These are phyloP conservation scores for Chromis chromis DNA, from an alignment of 2,797 vertebrate genomes.

Conservation along the genomic window DNA sequence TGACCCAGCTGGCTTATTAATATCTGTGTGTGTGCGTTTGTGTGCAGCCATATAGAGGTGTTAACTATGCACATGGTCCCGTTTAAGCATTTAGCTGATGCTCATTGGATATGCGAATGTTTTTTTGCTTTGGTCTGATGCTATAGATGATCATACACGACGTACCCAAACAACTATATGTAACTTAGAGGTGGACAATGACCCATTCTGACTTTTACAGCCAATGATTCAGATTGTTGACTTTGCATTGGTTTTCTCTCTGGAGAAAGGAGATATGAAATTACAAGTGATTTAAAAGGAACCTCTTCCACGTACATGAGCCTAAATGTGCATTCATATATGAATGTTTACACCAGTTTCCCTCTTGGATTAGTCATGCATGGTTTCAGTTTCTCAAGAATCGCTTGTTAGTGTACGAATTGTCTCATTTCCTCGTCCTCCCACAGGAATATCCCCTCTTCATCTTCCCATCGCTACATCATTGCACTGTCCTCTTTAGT, in stretches of 20 bases:
- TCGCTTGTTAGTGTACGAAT: constrained; percentile 10
- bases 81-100: constrained; percentile 15
- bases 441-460: constrained; percentile 11
- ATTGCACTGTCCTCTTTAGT: constrained; percentile 6
- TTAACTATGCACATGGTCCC: constrained; percentile 19
- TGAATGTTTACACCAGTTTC: not conserved
- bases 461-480: constrained; percentile 15
- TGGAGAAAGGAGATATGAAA: too few species aligned
- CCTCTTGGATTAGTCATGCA: constrained; percentile 14
- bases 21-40: constrained; percentile 6
- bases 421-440: constrained; percentile 18
- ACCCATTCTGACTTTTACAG: not conserved
- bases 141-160: not conserved
- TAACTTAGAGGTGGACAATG: not conserved
- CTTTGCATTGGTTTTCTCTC: not conserved
- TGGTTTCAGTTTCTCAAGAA: constrained; percentile 30
- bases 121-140: not conserved
- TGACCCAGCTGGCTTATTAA: constrained; percentile 38
- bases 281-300: too few species aligned
- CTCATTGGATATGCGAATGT: not conserved
- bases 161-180: not conserved
- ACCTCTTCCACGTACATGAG: too few species aligned
- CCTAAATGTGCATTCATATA: not conserved
- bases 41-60: not conserved
- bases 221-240: not conserved